Base-by-base conservation (phyloP, 2,113 vertebrate genomes). In the Polypterus bichir region DNA sequence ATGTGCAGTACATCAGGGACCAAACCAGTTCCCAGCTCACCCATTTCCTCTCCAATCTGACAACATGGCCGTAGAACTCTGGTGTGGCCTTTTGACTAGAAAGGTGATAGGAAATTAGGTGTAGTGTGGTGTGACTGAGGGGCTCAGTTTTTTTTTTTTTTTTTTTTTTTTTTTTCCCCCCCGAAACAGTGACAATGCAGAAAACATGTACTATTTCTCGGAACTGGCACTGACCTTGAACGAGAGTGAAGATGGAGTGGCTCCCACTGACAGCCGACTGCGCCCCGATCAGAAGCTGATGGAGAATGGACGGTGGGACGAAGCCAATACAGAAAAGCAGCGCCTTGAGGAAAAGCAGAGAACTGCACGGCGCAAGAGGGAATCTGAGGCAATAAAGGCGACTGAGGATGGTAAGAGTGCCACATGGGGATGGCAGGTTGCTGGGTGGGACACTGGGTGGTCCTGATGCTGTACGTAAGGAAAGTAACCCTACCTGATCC, bases 141-240 rank as follows among this genome's bases (percentile, higher is more conserved):
- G 27, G 9, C 7, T 3, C 45, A 10, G 2, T 5, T 44, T 9
- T 8, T 3, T 2, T 4, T 9, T 44, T 46, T n/a, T 49, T 3
- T 27, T 54, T 7, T 4, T 5, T 5, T 3, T 0, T 9, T 4
- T n/a, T n/a, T n/a, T n/a, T n/a, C n/a, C n/a, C n/a, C n/a, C 27
- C 27, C 46, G 8, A 4, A 1, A 0, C 54, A 94, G 92, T 60
- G 97, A 97, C 59, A 87, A 92, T 2, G 92, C 95, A 0, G 95
- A 98, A 68, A 93, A 83, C 74, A 98, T 97, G 94, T 97, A 98
- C 75, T 97, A 83, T 75, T 98, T 98, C 74, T 97, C 95, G 8
- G 86, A 91, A 1, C 82, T 98, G 61, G 95, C 95, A 0, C 73
- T 98, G 60, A 93, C 92, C 0, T 87, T 98, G 27, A 98, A 97